Conservation (phyloP, 2,797 vertebrate species). For the Aeoliscus strigatus region DNA sequence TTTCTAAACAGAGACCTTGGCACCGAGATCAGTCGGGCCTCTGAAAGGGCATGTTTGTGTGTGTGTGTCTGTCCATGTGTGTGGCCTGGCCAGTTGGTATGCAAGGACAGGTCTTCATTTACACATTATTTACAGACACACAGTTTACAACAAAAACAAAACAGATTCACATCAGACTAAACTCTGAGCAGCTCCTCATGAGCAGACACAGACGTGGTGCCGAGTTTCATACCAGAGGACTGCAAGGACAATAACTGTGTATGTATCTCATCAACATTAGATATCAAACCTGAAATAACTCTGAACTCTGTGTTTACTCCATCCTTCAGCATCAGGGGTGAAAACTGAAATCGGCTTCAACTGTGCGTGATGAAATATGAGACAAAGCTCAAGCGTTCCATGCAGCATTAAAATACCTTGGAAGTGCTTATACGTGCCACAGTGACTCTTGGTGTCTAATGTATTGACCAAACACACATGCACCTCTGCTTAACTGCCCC, state of each 20-base stretch:
- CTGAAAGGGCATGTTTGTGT: conserved; percentile 35
- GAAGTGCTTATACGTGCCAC: conserved; percentile 26
- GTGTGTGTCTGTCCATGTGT: conserved; percentile 33
- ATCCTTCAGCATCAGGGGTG: too few relatives aligned
- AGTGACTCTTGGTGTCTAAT: conserved; percentile 29
- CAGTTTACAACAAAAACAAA: conserved; percentile 63
- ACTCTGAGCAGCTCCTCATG: conserved; percentile 43
- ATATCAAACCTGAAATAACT: too few relatives aligned
- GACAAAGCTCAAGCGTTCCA: conserved; percentile 22
- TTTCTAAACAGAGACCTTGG: conserved; percentile 57
- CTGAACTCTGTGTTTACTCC: too few relatives aligned
- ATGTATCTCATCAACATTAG: too few relatives aligned
- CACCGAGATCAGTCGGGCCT: conserved; percentile 21
- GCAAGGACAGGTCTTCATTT: conserved; percentile 46
- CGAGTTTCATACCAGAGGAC: too few relatives aligned
- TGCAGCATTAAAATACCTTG: conserved; percentile 32
- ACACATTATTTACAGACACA: conserved; percentile 64
- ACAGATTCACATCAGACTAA: conserved; percentile 51
- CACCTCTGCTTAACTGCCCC: conserved; percentile 50
- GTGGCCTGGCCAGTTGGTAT: conserved; percentile 43
- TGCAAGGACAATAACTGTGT: too few relatives aligned
- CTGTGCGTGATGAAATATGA: conserved; percentile 26
- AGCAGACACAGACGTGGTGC: conserved; percentile 30
- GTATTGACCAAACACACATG: conserved; percentile 47
- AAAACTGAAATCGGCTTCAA: conserved; percentile 4